phyloP scores from a whole-genome alignment of 2,113 vertebrate species.

The Peromyscus californicus region DNA sequence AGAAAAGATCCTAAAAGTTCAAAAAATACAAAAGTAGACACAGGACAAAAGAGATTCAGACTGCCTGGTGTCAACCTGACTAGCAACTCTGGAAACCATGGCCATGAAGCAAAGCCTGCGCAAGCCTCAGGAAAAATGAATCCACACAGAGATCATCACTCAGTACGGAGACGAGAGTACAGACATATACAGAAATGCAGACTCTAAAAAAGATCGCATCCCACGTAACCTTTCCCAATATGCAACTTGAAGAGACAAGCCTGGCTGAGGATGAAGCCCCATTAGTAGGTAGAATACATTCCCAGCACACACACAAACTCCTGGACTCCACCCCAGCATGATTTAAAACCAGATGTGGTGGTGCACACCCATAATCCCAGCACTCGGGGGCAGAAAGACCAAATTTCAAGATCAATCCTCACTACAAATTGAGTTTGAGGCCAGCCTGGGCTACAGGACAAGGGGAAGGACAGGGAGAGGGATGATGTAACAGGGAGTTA shows the following conservation, averaged over 20 bases:
- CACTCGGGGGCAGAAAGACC: background rate
- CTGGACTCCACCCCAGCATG: background rate
- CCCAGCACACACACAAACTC: background rate
- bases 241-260: background rate
- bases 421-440: background rate
- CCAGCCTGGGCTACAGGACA: background rate
- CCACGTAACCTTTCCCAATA: background rate
- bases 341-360: background rate
- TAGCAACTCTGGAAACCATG: background rate
- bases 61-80: background rate
- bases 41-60: background rate
- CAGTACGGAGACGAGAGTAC: background rate
- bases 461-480: background rate
- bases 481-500: background rate
- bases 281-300: background rate
- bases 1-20: slow-evolving; percentile 12
- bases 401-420: background rate
- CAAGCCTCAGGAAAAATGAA: slow-evolving; percentile 23
- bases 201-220: background rate
- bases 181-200: background rate
- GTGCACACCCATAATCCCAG: background rate
- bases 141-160: slow-evolving; percentile 3
- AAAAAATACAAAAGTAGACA: slow-evolving; percentile 30
- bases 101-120: background rate
- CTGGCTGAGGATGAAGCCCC: background rate